phyloP scores from a whole-genome alignment of 2,888 invertebrate species.

The Baronia brevicornis region DNA sequence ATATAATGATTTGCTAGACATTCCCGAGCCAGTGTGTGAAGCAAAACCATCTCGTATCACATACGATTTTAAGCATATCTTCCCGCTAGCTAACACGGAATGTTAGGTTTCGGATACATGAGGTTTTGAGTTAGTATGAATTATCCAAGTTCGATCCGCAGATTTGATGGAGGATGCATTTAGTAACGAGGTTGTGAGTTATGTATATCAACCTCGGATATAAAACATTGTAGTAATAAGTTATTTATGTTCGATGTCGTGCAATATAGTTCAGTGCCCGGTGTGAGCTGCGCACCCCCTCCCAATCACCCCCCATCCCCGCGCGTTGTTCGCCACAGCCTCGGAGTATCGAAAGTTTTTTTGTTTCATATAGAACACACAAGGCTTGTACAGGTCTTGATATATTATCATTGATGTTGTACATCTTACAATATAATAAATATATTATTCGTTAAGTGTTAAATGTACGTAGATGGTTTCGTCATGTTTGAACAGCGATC shows the following conservation, averaged over 20 bases:
- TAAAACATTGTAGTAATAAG: slow-evolving; percentile 37
- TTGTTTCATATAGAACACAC: too few species aligned
- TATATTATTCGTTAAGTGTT: slow-evolving; percentile 22
- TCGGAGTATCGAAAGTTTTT: slow-evolving; percentile 35
- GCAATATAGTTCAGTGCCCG: slow-evolving; percentile 16
- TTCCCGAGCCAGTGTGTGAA: background rate
- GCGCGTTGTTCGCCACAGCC: slow-evolving; percentile 45
- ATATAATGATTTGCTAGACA: too few species aligned
- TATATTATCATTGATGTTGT: slow-evolving; percentile 16
- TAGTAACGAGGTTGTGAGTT: slow-evolving; percentile 25
- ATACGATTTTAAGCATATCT: slow-evolving; percentile 5
- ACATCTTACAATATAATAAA: slow-evolving; percentile 18
- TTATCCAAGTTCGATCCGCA: slow-evolving; percentile 16
- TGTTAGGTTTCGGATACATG: slow-evolving; percentile 5
- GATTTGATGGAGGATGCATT: slow-evolving; percentile 16
- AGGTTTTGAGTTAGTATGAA: too few species aligned
- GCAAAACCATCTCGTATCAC: background rate
- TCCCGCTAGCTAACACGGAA: slow-evolving; percentile 10
- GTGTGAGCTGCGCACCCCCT: slow-evolving; percentile 21
- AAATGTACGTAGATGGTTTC: slow-evolving; percentile 23
- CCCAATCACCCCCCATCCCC: slow-evolving; percentile 18
- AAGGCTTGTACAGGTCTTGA: slow-evolving; percentile 7
- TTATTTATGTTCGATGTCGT: slow-evolving; percentile 49
- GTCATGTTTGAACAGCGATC: too few species aligned
- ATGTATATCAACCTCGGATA: slow-evolving; percentile 26